Base-by-base conservation (phyloP, 2,113 vertebrate species). In the Echinops telfairi region DNA sequence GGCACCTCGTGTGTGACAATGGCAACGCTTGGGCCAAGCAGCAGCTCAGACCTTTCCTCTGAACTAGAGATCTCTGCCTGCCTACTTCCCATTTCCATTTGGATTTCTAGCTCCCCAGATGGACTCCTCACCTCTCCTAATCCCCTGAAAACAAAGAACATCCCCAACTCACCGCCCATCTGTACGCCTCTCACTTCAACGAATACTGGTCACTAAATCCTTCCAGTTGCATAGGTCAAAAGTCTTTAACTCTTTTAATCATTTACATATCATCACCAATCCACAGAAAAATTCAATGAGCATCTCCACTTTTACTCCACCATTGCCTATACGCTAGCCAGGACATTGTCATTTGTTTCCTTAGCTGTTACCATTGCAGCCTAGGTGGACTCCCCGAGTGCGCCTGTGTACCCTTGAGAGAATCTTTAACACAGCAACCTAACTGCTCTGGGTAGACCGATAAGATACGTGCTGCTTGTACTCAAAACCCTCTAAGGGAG, bases 91-190 rank as follows among this genome's bases (percentile, higher is more conserved):
- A 92, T 88, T 87, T 81, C 77, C 40, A 90, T 25, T 75, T 68
- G 36, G 27, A 94, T 82, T 88, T 88, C 79, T 88, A 27, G 75
- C 23, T 77, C 58, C n/a, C 76, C 92, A 92, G 78, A 36, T 29
- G 10, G 16, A 81, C 53, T 62, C 36, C 23, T 85, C 27, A 43
- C 9, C 9, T 8, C 53, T 62, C 36, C 23, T 85, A 23, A 57
- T 10, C 9, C 11, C 16, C 62, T 77, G 22, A 27, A 81, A 90
- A 66, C 53, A 20, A 77, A 25, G 10, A 33, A 77, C 60, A 62
- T 38, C 64, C 64, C 47, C 66, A 68, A 68, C 27, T n/a, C n/a
- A 17, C 40, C 33, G n/a, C 75, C 31, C 27, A 90, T 17, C 91
- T 43, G 10, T 6, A 53, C 47, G 5, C 47, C 47, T 43, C n/a